Conservation (phyloP, 2,113 vertebrate species). For the Arothron firmamentum region DNA sequence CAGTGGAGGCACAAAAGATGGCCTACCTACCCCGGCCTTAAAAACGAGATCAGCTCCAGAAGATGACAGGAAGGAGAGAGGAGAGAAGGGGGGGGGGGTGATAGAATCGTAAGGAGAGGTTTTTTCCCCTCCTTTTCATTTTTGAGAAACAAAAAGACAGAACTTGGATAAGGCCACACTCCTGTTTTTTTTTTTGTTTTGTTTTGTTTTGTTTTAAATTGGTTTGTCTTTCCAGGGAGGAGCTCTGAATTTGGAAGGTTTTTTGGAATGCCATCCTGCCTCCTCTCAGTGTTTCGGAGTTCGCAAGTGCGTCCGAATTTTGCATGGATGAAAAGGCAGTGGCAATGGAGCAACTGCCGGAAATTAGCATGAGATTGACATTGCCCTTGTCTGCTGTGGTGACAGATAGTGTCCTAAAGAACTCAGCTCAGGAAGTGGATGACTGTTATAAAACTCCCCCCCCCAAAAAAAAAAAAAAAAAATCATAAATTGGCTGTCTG, state of each 20-base stretch:
- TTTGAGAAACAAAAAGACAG: conserved; percentile 53
- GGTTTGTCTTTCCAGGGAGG: conserved; percentile 73
- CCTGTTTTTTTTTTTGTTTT: conserved; percentile 47
- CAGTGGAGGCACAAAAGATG: conserved; percentile 66
- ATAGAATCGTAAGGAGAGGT: conserved; percentile 24
- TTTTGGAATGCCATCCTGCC: conserved; percentile 41
- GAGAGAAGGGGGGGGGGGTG: conserved; percentile 4
- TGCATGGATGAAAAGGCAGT: background rate
- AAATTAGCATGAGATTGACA: conserved; percentile 12
- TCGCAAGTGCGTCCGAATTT: conserved; percentile 18
- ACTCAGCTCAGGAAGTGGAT: background rate
- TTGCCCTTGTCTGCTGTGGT: background rate
- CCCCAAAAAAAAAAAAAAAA: background rate
- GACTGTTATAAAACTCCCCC: background rate
- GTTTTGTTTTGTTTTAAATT: conserved; percentile 50
- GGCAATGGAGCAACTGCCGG: background rate
- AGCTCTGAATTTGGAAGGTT: conserved; percentile 64
- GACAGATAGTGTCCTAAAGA: background rate
- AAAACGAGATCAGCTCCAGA: conserved; percentile 49
- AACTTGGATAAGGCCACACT: conserved; percentile 58
- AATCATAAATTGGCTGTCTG: conserved; percentile 7
- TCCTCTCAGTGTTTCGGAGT: background rate
- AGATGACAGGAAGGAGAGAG: conserved; percentile 50
- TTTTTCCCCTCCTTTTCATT: background rate
- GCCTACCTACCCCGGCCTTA: conserved; percentile 40